Conservation (phyloP, 2,797 vertebrate species). For the Silurus aristotelis region DNA sequence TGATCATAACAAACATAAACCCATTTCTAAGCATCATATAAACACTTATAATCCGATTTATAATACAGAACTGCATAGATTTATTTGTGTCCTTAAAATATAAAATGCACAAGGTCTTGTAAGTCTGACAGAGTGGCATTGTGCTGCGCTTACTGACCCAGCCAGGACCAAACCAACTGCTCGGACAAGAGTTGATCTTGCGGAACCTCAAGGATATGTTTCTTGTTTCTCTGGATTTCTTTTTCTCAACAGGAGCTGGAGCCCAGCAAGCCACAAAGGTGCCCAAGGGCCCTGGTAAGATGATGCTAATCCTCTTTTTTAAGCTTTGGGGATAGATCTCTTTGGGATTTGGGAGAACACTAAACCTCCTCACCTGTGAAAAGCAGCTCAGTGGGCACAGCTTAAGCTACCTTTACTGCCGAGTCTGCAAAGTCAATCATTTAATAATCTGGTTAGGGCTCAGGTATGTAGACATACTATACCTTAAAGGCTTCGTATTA, state of each 20-base stretch:
- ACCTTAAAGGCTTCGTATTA: conserved; percentile 30
- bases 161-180: conserved; percentile 28
- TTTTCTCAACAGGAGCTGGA: conserved; percentile 58
- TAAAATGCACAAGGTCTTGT: background rate
- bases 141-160: conserved; percentile 37
- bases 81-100: background rate
- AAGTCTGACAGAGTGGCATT: conserved; percentile 37
- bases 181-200: conserved; percentile 43
- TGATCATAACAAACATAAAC: conserved; percentile 19
- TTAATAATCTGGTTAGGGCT: conserved; percentile 52
- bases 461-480: conserved; percentile 37
- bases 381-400: conserved; percentile 53
- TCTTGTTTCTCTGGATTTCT: conserved; percentile 48
- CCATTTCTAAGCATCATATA: conserved; percentile 38
- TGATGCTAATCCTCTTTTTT: conserved; percentile 61
- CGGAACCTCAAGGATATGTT: conserved; percentile 58
- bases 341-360: conserved; percentile 46
- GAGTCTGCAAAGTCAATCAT: conserved; percentile 51
- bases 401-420: conserved; percentile 44
- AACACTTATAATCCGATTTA: conserved; percentile 25
- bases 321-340: conserved; percentile 47
- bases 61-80: background rate
- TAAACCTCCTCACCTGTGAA: conserved; percentile 47
- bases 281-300: conserved; percentile 74
- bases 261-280: conserved; percentile 62